These are phyloP conservation scores for Pogoniulus pusillus DNA, from an alignment of 2,797 vertebrate genomes.

Conservation along the genomic window DNA sequence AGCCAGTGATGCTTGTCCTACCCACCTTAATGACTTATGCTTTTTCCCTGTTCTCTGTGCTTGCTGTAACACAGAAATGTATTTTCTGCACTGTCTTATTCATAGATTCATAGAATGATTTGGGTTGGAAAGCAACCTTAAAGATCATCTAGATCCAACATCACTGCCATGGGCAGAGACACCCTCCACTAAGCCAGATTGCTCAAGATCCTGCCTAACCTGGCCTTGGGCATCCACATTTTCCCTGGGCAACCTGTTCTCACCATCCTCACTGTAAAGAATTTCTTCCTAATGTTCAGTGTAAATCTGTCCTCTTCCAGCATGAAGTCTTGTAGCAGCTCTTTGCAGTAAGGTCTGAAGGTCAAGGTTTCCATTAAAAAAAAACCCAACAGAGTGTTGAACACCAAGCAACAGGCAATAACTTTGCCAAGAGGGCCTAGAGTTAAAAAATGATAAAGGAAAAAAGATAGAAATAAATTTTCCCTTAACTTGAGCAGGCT, in stretches of 20 bases:
- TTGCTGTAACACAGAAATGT: neutral
- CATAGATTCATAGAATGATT: too few species aligned
- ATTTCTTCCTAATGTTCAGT: too few species aligned
- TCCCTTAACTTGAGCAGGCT: conserved; percentile 35
- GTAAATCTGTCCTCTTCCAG: too few species aligned
- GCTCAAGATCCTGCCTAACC: too few species aligned
- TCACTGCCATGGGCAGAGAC: too few species aligned
- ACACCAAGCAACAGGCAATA: conserved; percentile 24
- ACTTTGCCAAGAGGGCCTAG: neutral
- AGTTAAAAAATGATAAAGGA: conserved; percentile 21
- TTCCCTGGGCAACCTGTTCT: too few species aligned
- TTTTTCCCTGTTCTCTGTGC: rapidly evolving
- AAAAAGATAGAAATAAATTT: conserved; percentile 44
- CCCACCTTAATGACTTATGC: neutral
- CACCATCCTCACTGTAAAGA: too few species aligned
- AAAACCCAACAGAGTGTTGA: neutral
- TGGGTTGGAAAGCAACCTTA: too few species aligned
- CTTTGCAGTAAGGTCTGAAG: neutral
- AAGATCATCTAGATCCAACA: too few species aligned
- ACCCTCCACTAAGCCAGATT: too few species aligned
- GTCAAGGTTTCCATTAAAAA: neutral
- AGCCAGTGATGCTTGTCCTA: neutral
- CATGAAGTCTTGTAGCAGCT: neutral
- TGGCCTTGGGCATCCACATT: too few species aligned
- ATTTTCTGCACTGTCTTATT: neutral